These are phyloP conservation scores for Drosophila kokeensis DNA, from an alignment of 2,888 invertebrate species.

Conservation along the genomic window DNA sequence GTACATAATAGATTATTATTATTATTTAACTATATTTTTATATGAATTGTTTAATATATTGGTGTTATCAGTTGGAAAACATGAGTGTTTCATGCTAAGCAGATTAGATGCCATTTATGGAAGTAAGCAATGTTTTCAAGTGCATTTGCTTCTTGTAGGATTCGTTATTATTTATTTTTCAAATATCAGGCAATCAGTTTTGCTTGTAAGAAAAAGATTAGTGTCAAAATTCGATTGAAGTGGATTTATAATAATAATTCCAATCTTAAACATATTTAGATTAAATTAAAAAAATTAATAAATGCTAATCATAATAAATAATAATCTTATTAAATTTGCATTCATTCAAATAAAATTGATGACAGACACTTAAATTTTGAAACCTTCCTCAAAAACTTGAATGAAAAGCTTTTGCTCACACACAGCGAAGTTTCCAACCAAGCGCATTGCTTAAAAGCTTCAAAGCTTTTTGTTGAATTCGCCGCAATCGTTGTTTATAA, in stretches of 20 bases:
- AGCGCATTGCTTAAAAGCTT: neutral
- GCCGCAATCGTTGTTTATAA: constrained; percentile 2
- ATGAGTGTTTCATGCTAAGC: constrained; percentile 17
- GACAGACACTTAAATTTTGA: neutral
- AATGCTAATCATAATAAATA: neutral
- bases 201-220: neutral
- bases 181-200: neutral
- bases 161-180: neutral
- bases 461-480: constrained; percentile 27
- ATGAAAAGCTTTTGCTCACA: neutral
- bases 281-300: too few relatives aligned
- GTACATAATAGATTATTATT: neutral
- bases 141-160: constrained; percentile 5
- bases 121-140: constrained; percentile 6
- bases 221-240: neutral
- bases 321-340: neutral
- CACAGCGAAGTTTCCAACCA: constrained; percentile 27
- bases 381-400: constrained; percentile 8
- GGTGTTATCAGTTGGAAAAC: constrained; percentile 22
- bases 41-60: constrained; percentile 12
- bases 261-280: too few relatives aligned
- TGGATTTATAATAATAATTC: neutral
- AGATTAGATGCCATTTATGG: constrained; percentile 32
- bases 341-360: neutral
- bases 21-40: neutral